Evolutionary conservation across 2,797 vertebrate species (phyloP), one percentile per base, ranked within the genome.

Genomic region (Eleutherodactylus coqui): DNA sequence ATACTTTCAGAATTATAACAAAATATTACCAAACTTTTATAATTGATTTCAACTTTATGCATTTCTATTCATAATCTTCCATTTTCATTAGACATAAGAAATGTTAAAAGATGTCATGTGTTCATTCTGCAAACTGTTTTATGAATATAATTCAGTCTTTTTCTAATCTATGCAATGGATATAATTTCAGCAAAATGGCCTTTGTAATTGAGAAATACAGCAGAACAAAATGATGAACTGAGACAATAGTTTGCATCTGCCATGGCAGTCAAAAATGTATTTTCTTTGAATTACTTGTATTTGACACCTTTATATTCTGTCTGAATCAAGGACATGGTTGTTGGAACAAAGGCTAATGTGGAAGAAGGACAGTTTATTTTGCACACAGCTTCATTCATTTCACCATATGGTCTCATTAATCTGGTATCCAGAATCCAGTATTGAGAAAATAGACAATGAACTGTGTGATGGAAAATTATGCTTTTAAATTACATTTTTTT

Each of bases 391-490:
- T 45, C 60, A 75, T 82, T 86, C 45, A 53, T 75, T 75, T 86
- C 17, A 77, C 79, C 79, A 86, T 78, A 82, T 69, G 72, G 85
- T 16, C 47, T 82, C 73, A 77, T 77, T 86, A 86, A 78, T 83
- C 53, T 81, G 77, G 47, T 73, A 80, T 75, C 21, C 51, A 4
- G 60, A 67, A 43, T 82, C 36, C 24, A 86, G 72, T 47, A 45
- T 82, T 77, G 5, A 47, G 27, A 79, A 83, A 32, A 29, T 16
- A 83, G 34, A 78, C 70, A 62, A 87, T 79, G 13, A 83, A 85
- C 69, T 49, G 41, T 47, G 11, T 19, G 34, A 60, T 79, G 47
- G 45, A 75, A 78, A 43, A 83, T 62, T 43, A 73, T 73, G 24
- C 47, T 87, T 69, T 79, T 24, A 83, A 43, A 83, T 62, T 43